Percentiles rank a stretch among this genome's conserved stretches.
phyloP scores from a whole-genome alignment of 2,113 vertebrate species.

The Mirounga angustirostris region DNA sequence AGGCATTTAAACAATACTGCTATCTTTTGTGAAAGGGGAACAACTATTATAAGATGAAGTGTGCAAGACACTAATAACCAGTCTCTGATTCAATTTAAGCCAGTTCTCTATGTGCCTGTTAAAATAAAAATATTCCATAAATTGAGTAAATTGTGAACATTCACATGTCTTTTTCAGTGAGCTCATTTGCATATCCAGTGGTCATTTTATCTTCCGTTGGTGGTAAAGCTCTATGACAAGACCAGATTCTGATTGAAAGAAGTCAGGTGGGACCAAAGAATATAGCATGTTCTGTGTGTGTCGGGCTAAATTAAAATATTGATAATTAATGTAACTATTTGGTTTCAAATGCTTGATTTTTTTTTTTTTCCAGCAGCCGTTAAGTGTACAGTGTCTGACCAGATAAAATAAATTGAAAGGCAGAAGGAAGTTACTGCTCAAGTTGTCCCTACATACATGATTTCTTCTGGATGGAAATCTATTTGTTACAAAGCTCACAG shows the following conservation, averaged over 20 bases:
- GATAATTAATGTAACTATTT: slow-evolving; percentile 34
- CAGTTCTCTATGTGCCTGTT: not conserved
- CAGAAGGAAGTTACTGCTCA: not conserved
- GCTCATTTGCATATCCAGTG: not conserved
- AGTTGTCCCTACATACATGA: not conserved
- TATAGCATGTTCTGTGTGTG: not conserved
- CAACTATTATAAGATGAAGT: not conserved
- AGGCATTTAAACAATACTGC: not conserved
- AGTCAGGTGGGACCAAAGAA: not conserved
- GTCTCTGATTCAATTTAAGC: not conserved
- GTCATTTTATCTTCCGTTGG: not conserved
- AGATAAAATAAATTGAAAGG: slow-evolving; percentile 16
- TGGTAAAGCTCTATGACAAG: not conserved
- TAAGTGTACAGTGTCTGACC: not conserved
- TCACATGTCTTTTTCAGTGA: not conserved
- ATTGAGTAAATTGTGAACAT: not conserved
- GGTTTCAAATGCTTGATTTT: not conserved
- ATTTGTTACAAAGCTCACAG: not conserved
- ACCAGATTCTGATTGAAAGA: not conserved
- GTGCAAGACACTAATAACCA: not conserved
- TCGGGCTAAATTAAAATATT: not conserved
- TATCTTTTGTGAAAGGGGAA: slow-evolving; percentile 34
- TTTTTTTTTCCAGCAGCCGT: not conserved
- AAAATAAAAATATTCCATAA: not conserved
- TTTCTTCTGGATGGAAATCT: slow-evolving; percentile 5